These are phyloP conservation scores for Drosophila athabasca DNA, from an alignment of 1,140 invertebrate genomes.

Conservation along the genomic window DNA sequence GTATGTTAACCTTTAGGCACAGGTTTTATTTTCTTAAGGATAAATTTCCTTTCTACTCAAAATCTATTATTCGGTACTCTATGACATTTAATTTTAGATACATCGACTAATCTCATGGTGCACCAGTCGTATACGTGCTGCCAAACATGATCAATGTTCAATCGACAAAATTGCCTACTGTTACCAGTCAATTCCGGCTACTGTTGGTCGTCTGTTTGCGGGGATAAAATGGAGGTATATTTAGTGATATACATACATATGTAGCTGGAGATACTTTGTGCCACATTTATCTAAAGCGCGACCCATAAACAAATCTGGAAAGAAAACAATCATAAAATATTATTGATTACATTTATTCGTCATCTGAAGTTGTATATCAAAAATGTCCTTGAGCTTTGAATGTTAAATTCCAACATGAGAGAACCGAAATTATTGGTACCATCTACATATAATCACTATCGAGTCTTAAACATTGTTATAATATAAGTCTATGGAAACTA, in stretches of 20 bases:
- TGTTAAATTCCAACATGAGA: too few species aligned
- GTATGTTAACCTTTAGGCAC: too few species aligned
- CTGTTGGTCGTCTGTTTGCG: not conserved
- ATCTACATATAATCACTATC: too few species aligned
- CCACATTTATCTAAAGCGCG: not conserved
- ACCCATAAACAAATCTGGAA: slow-evolving; percentile 38
- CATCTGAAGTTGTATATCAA: too few species aligned
- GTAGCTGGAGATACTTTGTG: not conserved
- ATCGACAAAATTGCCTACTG: slow-evolving; percentile 47
- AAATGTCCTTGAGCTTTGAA: too few species aligned
- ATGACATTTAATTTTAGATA: not conserved
- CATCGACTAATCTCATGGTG: not conserved
- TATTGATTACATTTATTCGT: too few species aligned
- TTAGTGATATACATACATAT: not conserved
- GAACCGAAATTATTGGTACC: too few species aligned
- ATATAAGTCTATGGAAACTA: too few species aligned
- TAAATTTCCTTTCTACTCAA: not conserved
- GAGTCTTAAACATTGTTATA: too few species aligned
- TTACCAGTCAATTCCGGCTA: slow-evolving; percentile 23
- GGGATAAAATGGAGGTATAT: not conserved
- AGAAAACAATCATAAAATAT: slow-evolving; percentile 23
- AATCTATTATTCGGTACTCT: slow-evolving; percentile 39
- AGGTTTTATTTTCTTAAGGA: too few species aligned
- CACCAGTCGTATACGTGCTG: slow-evolving; percentile 38
- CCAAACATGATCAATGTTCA: slow-evolving; percentile 44